Percentiles rank a stretch among this genome's conserved stretches.
Conservation (phyloP, 2,113 vertebrate species). For the Callopanchax toddi region DNA sequence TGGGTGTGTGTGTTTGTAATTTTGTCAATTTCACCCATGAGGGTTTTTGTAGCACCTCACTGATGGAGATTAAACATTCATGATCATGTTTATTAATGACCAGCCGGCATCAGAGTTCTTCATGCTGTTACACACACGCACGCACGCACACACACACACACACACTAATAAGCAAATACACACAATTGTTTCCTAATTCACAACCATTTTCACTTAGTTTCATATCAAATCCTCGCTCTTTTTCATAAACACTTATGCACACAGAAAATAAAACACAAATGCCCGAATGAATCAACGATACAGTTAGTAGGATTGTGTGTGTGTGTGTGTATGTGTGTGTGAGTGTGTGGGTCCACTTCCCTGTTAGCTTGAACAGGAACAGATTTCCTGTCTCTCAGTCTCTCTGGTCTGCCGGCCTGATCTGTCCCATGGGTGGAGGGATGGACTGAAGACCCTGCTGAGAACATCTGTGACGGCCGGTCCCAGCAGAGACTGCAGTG, state of each 20-base stretch:
- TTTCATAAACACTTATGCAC: neutral
- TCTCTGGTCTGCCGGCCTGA: conserved; percentile 39
- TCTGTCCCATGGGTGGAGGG: conserved; percentile 50
- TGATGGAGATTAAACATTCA: conserved; percentile 79
- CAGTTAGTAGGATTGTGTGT: neutral
- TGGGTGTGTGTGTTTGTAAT: conserved; percentile 19
- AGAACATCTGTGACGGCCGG: conserved; percentile 63
- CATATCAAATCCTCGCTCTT: neutral
- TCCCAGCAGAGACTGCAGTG: conserved; percentile 54
- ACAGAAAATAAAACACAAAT: neutral
- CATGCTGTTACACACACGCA: conserved; percentile 35
- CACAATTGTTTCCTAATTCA: neutral
- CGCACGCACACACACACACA: neutral
- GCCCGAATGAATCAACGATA: too few species aligned
- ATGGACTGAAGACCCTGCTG: conserved; percentile 54
- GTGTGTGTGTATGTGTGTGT: conserved; percentile 14
- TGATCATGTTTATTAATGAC: conserved; percentile 82
- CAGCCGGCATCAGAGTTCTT: conserved; percentile 64
- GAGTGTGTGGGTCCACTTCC: conserved; percentile 12
- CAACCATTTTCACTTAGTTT: conserved; percentile 7
- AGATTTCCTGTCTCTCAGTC: conserved; percentile 56
- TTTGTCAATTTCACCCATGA: conserved; percentile 65
- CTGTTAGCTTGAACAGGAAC: conserved; percentile 41
- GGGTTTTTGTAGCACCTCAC: conserved; percentile 49
- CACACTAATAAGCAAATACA: neutral